These are phyloP conservation scores for Catostylus mosaicus DNA, from an alignment of 30 jellyfish, hydroid and myxozoan genomes.

Conservation along the genomic window DNA sequence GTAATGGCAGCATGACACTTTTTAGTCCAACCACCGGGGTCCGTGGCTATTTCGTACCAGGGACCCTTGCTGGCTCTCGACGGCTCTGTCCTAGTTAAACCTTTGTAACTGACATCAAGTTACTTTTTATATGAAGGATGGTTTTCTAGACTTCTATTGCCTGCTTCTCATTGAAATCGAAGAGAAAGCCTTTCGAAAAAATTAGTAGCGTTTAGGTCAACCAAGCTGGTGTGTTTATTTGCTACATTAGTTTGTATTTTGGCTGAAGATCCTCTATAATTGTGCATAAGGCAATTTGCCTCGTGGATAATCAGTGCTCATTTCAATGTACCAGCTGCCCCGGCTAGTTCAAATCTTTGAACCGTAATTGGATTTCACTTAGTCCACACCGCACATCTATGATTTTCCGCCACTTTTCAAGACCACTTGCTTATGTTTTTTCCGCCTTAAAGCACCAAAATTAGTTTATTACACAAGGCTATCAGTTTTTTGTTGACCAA, in stretches of 20 bases:
- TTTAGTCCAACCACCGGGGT: neutral
- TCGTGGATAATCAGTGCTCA: slow-evolving; percentile 54
- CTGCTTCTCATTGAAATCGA: neutral
- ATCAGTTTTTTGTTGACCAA: neutral
- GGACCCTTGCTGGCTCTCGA: neutral
- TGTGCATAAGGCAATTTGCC: slow-evolving; percentile 72
- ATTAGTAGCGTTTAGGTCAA: neutral
- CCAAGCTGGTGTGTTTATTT: slow-evolving; percentile 14
- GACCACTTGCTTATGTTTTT: slow-evolving; percentile 37
- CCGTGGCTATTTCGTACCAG: neutral
- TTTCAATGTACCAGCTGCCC: slow-evolving; percentile 54
- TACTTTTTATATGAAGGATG: neutral
- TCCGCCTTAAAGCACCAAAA: slow-evolving; percentile 25
- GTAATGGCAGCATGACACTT: too few relatives aligned
- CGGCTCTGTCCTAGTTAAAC: neutral
- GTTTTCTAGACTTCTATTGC: neutral
- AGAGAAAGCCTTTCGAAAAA: slow-evolving; percentile 5
- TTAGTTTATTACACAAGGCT: slow-evolving; percentile 3
- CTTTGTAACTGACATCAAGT: neutral
- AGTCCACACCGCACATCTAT: slow-evolving; percentile 38
- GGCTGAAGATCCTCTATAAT: slow-evolving; percentile 61
- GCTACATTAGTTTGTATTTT: slow-evolving; percentile 47
- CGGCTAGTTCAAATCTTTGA: slow-evolving; percentile 18
- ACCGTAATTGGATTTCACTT: slow-evolving; percentile 40
- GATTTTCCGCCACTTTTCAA: slow-evolving; percentile 30